Base-by-base conservation (phyloP, 2,888 invertebrate species). In the Trissolcus brochymenae region DNA sequence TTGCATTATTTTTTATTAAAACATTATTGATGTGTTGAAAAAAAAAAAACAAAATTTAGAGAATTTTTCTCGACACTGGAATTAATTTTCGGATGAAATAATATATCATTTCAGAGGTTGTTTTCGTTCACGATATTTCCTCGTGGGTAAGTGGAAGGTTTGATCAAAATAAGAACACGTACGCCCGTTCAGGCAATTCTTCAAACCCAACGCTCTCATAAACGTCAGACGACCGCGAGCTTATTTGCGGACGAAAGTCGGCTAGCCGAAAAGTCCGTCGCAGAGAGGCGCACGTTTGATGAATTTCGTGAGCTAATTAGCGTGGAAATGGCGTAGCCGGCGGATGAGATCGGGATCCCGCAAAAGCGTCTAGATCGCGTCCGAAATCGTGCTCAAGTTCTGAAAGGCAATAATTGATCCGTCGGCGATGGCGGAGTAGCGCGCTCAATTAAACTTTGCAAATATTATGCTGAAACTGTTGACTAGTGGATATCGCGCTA, bases 361-460 rank as follows among this genome's bases (percentile, higher is more conserved):
- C 29, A 43, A 66, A 21, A 11, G 13, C 66, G 43, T 54, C 50
- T 16, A 49, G 55, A 61, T 60, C 51, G 35, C 40, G 49, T 19
- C 29, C 41, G 35, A 46, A 72, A 57, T 72, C 64, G 50, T 49
- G 46, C 25, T 53, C 41, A 25, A 65, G 16, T 67, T 62, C 17
- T 21, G 14, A 66, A 62, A 66, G 61, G 67, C 43, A 67, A 66
- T 71, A 61, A 76, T 62, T 72, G 72, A 78, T 76, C 74, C 53
- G 29, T n/a, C 49, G 40, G 53, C 49, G 53, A 60, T 59, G 81
- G 84, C 83, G 83, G 80, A 83, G 81, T 82, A 81, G 53, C 17
- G 19, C 61, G 87, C 86, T 85, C 87, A 86, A 88, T 88, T 87
- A 87, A 87, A 86, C 86, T 85, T 85, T 71, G 82, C 82, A 83